Conservation (phyloP, 1,140 invertebrate genomes). For the Epicauta chinensis region DNA sequence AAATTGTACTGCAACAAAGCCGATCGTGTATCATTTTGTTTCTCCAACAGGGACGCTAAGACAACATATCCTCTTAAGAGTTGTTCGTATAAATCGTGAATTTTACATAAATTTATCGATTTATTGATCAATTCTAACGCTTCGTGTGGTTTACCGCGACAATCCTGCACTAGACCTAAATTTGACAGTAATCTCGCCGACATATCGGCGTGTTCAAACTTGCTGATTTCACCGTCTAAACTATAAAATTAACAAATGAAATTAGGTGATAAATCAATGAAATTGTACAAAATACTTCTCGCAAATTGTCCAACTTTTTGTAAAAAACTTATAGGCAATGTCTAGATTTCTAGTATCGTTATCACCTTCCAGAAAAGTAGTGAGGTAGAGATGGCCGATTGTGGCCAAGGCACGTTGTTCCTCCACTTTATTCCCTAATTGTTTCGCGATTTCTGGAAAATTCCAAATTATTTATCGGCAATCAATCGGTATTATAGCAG, state of each 20-base stretch:
- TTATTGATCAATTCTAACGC: conserved; percentile 60
- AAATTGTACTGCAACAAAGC: conserved; percentile 62
- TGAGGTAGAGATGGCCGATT: conserved; percentile 76
- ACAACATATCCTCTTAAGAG: conserved; percentile 69
- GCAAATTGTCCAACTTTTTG: conserved; percentile 70
- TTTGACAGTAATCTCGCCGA: conserved; percentile 75
- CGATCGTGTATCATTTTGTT: conserved; percentile 51
- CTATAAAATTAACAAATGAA: conserved; percentile 39
- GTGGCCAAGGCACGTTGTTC: conserved; percentile 87
- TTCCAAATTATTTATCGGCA: background rate
- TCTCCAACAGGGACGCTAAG: conserved; percentile 56
- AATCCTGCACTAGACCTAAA: conserved; percentile 75
- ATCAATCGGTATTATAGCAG: background rate
- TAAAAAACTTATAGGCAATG: conserved; percentile 68
- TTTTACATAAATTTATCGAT: conserved; percentile 63
- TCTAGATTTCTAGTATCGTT: conserved; percentile 49
- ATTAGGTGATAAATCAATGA: background rate
- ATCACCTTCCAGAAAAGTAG: conserved; percentile 49
- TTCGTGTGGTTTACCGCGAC: conserved; percentile 56
- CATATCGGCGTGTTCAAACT: conserved; percentile 75
- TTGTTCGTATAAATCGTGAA: conserved; percentile 69
- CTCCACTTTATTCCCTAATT: conserved; percentile 64
- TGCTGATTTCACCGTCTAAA: conserved; percentile 49
- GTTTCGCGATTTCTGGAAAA: conserved; percentile 47
- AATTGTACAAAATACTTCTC: conserved; percentile 50